These are phyloP conservation scores for Scaptomyza polygonia DNA, from an alignment of 2,888 invertebrate genomes.

Conservation along the genomic window DNA sequence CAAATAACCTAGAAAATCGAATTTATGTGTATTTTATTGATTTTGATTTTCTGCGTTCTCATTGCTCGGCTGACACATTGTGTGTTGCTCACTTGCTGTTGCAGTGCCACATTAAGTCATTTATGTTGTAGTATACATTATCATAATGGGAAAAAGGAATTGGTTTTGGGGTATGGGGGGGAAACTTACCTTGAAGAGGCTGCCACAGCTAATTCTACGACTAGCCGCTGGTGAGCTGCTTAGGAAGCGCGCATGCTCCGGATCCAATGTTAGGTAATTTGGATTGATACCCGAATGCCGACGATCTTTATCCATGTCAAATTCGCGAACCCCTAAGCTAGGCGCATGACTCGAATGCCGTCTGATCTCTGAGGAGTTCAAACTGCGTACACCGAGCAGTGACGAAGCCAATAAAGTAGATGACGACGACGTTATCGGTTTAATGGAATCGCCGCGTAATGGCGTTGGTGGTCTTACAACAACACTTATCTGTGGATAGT, in stretches of 20 bases:
- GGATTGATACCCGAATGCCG: constrained; percentile 86
- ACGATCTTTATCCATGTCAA: constrained; percentile 84
- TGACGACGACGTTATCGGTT: constrained; percentile 82
- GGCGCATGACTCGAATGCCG: constrained; percentile 84
- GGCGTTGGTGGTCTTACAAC: constrained; percentile 91
- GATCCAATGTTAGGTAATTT: constrained; percentile 87
- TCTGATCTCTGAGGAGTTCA: constrained; percentile 82
- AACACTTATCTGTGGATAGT: constrained; percentile 88
- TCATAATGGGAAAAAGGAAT: constrained; percentile 18
- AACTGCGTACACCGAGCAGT: constrained; percentile 80
- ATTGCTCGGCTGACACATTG: constrained; percentile 67
- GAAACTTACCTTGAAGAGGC: constrained; percentile 89
- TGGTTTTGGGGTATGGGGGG: constrained; percentile 23
- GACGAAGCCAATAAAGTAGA: constrained; percentile 82
- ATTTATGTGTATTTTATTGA: constrained; percentile 51
- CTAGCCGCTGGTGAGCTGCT: constrained; percentile 93
- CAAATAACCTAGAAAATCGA: constrained; percentile 64
- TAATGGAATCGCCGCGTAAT: constrained; percentile 87
- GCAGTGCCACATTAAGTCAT: constrained; percentile 57
- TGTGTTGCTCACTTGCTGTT: constrained; percentile 55
- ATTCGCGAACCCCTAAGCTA: constrained; percentile 85
- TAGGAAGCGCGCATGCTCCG: constrained; percentile 87
- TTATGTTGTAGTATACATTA: constrained; percentile 20
- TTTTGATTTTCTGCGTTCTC: constrained; percentile 53
- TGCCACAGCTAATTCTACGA: constrained; percentile 95